These are phyloP conservation scores for Nemurella pictetii DNA, from an alignment of 2,888 invertebrate species.

Conservation along the genomic window DNA sequence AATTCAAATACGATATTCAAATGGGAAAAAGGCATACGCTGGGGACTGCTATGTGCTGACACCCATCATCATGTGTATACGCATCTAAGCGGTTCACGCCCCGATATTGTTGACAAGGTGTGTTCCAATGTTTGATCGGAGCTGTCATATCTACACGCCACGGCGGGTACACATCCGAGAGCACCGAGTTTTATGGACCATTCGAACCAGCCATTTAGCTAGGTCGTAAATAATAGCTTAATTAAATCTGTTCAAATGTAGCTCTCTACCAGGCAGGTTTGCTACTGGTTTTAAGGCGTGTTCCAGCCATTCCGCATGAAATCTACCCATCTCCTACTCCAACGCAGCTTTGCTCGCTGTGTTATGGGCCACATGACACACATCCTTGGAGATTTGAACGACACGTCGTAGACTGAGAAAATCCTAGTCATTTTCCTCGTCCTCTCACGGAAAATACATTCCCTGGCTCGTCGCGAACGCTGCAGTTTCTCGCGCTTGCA, in stretches of 20 bases:
- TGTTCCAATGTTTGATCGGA: neutral
- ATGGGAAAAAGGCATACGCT: neutral
- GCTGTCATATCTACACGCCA: neutral
- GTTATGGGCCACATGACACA: neutral
- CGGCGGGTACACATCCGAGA: neutral
- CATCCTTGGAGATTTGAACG: neutral
- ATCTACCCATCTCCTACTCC: neutral
- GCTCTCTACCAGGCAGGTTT: neutral
- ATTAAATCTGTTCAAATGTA: neutral
- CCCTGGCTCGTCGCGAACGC: neutral
- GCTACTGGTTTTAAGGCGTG: neutral
- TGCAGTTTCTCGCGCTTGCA: neutral
- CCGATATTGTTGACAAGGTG: neutral
- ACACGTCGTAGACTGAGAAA: neutral
- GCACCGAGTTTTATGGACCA: neutral
- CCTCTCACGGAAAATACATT: neutral
- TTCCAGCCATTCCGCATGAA: neutral
- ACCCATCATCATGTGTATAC: no score
- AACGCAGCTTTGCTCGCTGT: neutral
- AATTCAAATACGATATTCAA: neutral
- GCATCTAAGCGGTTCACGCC: neutral
- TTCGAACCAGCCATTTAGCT: neutral
- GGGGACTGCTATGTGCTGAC: no score
- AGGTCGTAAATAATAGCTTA: neutral
- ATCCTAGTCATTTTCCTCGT: neutral